These are phyloP conservation scores for Tragelaphus strepsiceros DNA, from an alignment of 2,113 vertebrate species.

Conservation along the genomic window DNA sequence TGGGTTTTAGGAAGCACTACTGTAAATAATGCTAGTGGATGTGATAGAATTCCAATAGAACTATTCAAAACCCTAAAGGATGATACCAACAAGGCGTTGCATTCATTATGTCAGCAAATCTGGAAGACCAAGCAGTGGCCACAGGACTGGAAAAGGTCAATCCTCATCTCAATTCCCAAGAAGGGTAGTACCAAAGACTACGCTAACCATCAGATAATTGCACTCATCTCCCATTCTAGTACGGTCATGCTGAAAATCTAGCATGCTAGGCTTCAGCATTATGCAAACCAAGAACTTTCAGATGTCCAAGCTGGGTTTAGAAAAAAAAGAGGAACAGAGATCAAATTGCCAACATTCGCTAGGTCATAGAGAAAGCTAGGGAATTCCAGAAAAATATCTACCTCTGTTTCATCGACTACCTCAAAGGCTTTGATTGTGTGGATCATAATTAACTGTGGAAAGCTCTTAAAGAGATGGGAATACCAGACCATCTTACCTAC, in stretches of 20 bases:
- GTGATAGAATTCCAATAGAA: neutral
- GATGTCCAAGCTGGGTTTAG: neutral
- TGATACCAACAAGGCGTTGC: neutral
- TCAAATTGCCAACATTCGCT: neutral
- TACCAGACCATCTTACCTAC: neutral
- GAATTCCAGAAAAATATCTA: neutral
- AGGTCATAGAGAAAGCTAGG: neutral
- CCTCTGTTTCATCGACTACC: neutral
- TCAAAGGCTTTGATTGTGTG: neutral
- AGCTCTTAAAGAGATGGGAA: neutral
- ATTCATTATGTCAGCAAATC: neutral
- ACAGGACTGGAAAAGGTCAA: neutral
- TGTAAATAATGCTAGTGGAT: neutral
- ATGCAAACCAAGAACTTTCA: neutral
- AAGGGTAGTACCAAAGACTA: neutral
- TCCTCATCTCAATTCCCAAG: neutral
- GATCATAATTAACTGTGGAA: neutral
- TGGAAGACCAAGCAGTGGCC: neutral
- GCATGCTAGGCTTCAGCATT: neutral
- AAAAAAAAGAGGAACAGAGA: neutral
- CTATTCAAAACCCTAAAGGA: neutral
- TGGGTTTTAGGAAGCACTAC: neutral
- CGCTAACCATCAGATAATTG: neutral
- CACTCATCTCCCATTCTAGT: neutral
- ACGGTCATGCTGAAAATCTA: neutral